Evolutionary conservation across 2,888 invertebrate genomes (phyloP), one percentile per base, ranked within the genome.

Genomic region (Parnassius apollo): DNA sequence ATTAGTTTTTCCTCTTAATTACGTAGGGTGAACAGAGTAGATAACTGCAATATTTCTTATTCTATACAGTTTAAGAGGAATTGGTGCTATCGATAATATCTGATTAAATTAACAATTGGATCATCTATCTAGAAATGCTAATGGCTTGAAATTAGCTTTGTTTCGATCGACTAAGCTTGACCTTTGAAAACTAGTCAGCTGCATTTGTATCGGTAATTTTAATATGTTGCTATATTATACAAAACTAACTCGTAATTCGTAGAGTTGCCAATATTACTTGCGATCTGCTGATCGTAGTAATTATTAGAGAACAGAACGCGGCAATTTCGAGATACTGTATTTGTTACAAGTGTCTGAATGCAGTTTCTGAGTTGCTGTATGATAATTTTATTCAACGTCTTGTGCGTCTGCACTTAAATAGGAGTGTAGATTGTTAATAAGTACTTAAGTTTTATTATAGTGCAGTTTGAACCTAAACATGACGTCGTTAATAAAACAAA

Each of bases 1-100:
- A 10, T 44, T 44, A 61, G 57, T 18, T 61, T 51, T 61, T 61
- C 54, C 49, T 60, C 60, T 48, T 13, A 44, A 18, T 18, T 48
- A 48, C 42, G n/a, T 11, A 52, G 8, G 46, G 25, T 52, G 18
- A 59, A 59, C 53, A 42, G 35, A 35, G 35, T 35, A 35, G 35
- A 35, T 35, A 35, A 35, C 53, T 59, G 46, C 44, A 35, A 48
- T 7, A 35, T 35, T 35, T 7, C 46, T 10, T 12, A 7, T 46
- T 12, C 46, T n/a, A 42, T 9, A 51, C 44, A 50, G 18, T 22
- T 45, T 50, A 50, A 10, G 10, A n/a, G 11, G n/a, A 51, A 55
- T 60, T 46, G n/a, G 25, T 61, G 25, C 56, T 44, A 56, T 11
- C 12, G 4, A 7, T 9, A 18, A 22, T 44, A 50, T 56, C 22